Evolutionary conservation across 2,888 invertebrate genomes (phyloP).

Genomic region (Matsumyia berberina): DNA sequence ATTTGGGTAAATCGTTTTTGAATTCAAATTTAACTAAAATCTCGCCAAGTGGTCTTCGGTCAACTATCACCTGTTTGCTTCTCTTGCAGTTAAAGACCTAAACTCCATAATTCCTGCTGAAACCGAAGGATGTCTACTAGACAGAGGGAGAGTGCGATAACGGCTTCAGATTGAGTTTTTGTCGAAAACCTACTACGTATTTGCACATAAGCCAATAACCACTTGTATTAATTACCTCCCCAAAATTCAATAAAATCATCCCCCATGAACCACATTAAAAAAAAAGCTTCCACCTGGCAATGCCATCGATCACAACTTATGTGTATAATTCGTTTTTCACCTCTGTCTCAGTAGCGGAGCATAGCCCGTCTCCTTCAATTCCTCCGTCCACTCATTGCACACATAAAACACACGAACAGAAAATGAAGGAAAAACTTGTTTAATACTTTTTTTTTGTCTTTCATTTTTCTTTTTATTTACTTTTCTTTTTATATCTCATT

Average conservation of each 20-base stretch:
- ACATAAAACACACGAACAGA: slow-evolving; percentile 22
- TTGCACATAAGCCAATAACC: too few species aligned
- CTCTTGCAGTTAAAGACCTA: too few species aligned
- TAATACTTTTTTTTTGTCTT: slow-evolving; percentile 68
- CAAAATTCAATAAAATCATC: not conserved
- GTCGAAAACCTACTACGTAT: too few species aligned
- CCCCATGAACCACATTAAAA: not conserved
- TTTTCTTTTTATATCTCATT: slow-evolving; percentile 56
- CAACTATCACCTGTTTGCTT: too few species aligned
- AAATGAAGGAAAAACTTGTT: slow-evolving; percentile 48
- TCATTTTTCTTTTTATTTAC: slow-evolving; percentile 60
- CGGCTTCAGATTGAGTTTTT: too few species aligned
- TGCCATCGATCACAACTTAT: slow-evolving; percentile 40
- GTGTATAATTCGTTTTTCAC: slow-evolving; percentile 55
- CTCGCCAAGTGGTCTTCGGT: too few species aligned
- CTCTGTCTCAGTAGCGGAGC: slow-evolving; percentile 17
- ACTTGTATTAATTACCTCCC: too few species aligned
- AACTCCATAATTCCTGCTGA: too few species aligned
- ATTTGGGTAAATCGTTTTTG: too few species aligned
- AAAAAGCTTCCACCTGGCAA: slow-evolving; percentile 49
- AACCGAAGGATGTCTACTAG: too few species aligned
- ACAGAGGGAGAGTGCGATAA: too few species aligned
- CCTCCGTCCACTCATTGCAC: slow-evolving; percentile 18
- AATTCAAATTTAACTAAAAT: too few species aligned
- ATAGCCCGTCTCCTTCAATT: slow-evolving; percentile 12